Evolutionary conservation across 1,140 invertebrate genomes (phyloP).

Genomic region (Cherax quadricarinatus): DNA sequence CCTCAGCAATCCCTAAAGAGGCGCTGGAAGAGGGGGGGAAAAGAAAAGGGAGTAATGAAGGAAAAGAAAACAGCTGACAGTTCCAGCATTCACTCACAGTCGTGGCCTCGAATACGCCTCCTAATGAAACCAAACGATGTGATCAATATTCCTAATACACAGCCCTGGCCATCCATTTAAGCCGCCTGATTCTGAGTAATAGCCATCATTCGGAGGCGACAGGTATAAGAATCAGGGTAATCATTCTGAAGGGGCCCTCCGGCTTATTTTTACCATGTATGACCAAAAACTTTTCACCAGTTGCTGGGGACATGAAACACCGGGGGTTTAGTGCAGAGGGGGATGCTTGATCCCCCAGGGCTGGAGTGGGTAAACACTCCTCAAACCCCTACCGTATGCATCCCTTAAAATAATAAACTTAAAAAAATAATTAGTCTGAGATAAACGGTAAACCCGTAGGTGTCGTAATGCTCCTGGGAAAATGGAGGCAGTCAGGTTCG

Average conservation of each 20-base stretch:
- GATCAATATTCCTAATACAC: constrained; percentile 71
- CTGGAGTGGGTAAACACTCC: too few relatives aligned
- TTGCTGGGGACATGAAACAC: constrained; percentile 63
- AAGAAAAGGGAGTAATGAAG: constrained; percentile 52
- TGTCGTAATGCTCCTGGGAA: too few relatives aligned
- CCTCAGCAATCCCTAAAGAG: not conserved
- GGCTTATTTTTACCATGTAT: constrained; percentile 65
- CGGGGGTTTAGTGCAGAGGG: constrained; percentile 12
- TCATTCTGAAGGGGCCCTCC: constrained; percentile 61
- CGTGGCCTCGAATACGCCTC: constrained; percentile 60
- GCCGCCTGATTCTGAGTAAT: constrained; percentile 68
- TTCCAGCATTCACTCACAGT: constrained; percentile 56
- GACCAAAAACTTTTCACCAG: constrained; percentile 58
- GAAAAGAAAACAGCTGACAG: constrained; percentile 61
- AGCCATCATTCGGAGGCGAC: constrained; percentile 62
- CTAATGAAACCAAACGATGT: constrained; percentile 69
- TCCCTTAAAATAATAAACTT: too few relatives aligned
- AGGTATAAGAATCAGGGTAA: constrained; percentile 70
- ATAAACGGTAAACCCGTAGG: too few relatives aligned
- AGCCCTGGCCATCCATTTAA: constrained; percentile 69
- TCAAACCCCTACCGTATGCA: too few relatives aligned
- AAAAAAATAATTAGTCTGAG: too few relatives aligned
- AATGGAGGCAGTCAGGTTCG: too few relatives aligned
- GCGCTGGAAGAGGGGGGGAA: constrained; percentile 4
- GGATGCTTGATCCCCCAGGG: too few relatives aligned